Evolutionary conservation across 1,140 invertebrate genomes (phyloP).

Genomic region (Chelonus insularis): DNA sequence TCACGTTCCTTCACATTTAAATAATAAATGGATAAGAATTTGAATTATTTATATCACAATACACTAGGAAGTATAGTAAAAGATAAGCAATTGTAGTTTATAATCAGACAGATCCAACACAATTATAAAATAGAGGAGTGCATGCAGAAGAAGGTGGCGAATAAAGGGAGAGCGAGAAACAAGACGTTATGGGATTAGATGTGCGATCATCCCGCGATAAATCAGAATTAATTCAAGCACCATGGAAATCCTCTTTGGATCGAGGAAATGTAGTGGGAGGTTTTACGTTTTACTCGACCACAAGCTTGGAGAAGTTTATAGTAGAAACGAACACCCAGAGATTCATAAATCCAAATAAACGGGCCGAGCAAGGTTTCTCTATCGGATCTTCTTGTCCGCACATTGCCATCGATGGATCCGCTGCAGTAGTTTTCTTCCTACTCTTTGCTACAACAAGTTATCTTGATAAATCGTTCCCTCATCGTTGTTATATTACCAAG

Average conservation of each 20-base stretch:
- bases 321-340: slow-evolving; percentile 27
- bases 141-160: slow-evolving; percentile 24
- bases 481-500: not conserved
- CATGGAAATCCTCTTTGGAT: slow-evolving; percentile 36
- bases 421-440: not conserved
- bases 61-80: too few relatives aligned
- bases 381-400: slow-evolving; percentile 5
- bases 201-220: slow-evolving; percentile 37
- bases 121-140: not conserved
- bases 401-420: slow-evolving; percentile 9
- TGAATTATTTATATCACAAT: too few relatives aligned
- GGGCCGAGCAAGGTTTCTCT: slow-evolving; percentile 11
- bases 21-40: too few relatives aligned
- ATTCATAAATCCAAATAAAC: slow-evolving; percentile 55
- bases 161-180: slow-evolving; percentile 28
- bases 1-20: too few relatives aligned
- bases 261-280: not conserved
- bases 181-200: slow-evolving; percentile 34
- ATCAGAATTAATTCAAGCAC: slow-evolving; percentile 52
- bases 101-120: too few relatives aligned
- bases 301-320: slow-evolving; percentile 26
- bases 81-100: too few relatives aligned
- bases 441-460: slow-evolving; percentile 6
- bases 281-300: slow-evolving; percentile 40
- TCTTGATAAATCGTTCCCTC: slow-evolving; percentile 16